phyloP scores from a whole-genome alignment of 2,888 invertebrate species.

The Epirrita christyi region DNA sequence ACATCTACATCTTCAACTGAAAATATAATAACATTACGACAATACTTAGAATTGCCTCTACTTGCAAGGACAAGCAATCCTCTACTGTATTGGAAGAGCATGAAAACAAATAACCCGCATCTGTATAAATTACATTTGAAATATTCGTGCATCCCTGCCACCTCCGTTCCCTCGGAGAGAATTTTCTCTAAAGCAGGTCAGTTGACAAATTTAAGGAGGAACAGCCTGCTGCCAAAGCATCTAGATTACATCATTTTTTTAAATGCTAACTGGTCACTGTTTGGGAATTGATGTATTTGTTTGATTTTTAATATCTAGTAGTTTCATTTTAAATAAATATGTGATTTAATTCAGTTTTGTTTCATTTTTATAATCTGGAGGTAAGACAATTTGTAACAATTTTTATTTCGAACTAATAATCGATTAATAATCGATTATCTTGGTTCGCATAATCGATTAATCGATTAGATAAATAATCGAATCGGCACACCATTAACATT shows the following conservation, averaged over 20 bases:
- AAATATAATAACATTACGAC: slow-evolving; percentile 24
- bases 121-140: slow-evolving; percentile 19
- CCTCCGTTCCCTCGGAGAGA: slow-evolving; percentile 21
- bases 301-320: too few species aligned
- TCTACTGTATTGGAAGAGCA: slow-evolving; percentile 26
- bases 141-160: slow-evolving; percentile 27
- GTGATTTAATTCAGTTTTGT: too few species aligned
- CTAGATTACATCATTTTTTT: slow-evolving; percentile 24
- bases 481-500: slow-evolving; percentile 6
- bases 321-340: too few species aligned
- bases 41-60: slow-evolving; percentile 24
- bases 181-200: slow-evolving; percentile 28
- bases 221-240: slow-evolving; percentile 20
- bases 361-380: too few species aligned
- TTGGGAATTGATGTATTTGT: slow-evolving; percentile 1
- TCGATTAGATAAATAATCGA: slow-evolving; percentile 8
- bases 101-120: slow-evolving; percentile 27
- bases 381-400: too few species aligned
- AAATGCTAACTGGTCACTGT: slow-evolving; percentile 17
- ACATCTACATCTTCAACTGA: slow-evolving; percentile 25
- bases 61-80: slow-evolving; percentile 25
- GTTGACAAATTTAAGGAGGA: slow-evolving; percentile 22
- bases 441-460: slow-evolving; percentile 12
- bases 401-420: too few species aligned
- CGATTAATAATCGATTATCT: not conserved